phyloP scores from a whole-genome alignment of 2,888 invertebrate genomes.

The Prosapia bicincta region DNA sequence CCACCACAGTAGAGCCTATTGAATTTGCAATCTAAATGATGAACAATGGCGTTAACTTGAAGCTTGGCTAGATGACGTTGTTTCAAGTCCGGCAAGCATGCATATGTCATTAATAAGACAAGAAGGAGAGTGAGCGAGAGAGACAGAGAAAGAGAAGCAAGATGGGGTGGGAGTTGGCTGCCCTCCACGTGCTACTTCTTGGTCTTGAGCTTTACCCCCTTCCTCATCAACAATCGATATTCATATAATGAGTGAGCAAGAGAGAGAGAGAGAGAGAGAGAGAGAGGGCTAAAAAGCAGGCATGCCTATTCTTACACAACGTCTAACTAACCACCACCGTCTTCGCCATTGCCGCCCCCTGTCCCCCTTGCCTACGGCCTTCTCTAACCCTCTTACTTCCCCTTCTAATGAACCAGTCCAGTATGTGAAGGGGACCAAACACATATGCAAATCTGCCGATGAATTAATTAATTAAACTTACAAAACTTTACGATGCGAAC shows the following conservation, averaged over 20 bases:
- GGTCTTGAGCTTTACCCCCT: conserved; percentile 29
- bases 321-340: conserved; percentile 32
- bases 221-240: conserved; percentile 37
- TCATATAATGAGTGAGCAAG: conserved; percentile 33
- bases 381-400: neutral
- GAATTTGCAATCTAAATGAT: neutral
- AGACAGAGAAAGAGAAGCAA: conserved; percentile 17
- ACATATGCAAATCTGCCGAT: conserved; percentile 1
- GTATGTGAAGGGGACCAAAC: conserved; percentile 7
- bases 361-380: neutral
- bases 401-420: conserved; percentile 29
- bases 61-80: conserved; percentile 27
- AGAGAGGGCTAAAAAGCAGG: conserved; percentile 30
- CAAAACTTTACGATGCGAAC: neutral
- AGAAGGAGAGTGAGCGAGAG: conserved; percentile 13
- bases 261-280: conserved; percentile 22
- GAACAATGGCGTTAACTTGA: conserved; percentile 15
- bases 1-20: neutral
- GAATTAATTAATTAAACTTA: neutral
- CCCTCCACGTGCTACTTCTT: conserved; percentile 37
- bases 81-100: conserved; percentile 33
- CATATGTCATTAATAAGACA: conserved; percentile 39
- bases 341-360: conserved; percentile 18
- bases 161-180: conserved; percentile 19
- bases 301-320: conserved; percentile 32